Evolutionary conservation across 2,113 vertebrate genomes (phyloP).

Genomic region (Excalfactoria chinensis): DNA sequence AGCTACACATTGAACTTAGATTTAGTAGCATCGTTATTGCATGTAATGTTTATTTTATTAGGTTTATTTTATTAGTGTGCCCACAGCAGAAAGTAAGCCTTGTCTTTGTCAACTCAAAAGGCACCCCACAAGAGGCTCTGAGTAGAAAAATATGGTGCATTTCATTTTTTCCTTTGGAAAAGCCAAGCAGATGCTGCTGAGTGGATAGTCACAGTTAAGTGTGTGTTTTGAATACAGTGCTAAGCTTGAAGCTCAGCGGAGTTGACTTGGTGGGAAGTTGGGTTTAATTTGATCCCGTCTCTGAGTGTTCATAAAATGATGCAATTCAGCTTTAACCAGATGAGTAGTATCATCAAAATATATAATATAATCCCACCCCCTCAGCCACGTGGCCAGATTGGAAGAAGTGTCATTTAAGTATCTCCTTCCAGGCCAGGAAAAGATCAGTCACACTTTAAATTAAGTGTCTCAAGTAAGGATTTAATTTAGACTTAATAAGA

Average conservation of each 20-base stretch:
- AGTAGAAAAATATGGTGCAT: slow-evolving; percentile 68
- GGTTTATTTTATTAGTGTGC: slow-evolving; percentile 72
- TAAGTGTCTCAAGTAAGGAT: slow-evolving; percentile 76
- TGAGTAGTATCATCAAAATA: slow-evolving; percentile 67
- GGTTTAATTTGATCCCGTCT: slow-evolving; percentile 48
- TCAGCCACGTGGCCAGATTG: slow-evolving; percentile 55
- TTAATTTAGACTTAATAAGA: slow-evolving; percentile 81
- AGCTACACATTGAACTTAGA: slow-evolving; percentile 64
- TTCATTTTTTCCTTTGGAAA: slow-evolving; percentile 69
- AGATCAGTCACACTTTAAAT: slow-evolving; percentile 78
- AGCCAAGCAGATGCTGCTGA: slow-evolving; percentile 65
- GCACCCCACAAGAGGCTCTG: slow-evolving; percentile 65
- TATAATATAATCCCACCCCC: slow-evolving; percentile 56
- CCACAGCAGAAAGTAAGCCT: slow-evolving; percentile 64
- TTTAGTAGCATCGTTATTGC: slow-evolving; percentile 68
- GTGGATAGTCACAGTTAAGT: slow-evolving; percentile 29
- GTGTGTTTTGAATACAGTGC: slow-evolving; percentile 41
- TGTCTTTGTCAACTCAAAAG: slow-evolving; percentile 68
- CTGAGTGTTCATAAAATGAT: slow-evolving; percentile 50
- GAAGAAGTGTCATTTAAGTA: slow-evolving; percentile 70
- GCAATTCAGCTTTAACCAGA: slow-evolving; percentile 65
- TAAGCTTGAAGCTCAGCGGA: slow-evolving; percentile 33
- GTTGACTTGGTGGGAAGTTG: slow-evolving; percentile 57
- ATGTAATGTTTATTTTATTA: slow-evolving; percentile 74
- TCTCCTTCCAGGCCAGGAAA: slow-evolving; percentile 70